These are phyloP conservation scores for Periophthalmodon schlosseri DNA, from an alignment of 2,113 vertebrate genomes.

Conservation along the genomic window DNA sequence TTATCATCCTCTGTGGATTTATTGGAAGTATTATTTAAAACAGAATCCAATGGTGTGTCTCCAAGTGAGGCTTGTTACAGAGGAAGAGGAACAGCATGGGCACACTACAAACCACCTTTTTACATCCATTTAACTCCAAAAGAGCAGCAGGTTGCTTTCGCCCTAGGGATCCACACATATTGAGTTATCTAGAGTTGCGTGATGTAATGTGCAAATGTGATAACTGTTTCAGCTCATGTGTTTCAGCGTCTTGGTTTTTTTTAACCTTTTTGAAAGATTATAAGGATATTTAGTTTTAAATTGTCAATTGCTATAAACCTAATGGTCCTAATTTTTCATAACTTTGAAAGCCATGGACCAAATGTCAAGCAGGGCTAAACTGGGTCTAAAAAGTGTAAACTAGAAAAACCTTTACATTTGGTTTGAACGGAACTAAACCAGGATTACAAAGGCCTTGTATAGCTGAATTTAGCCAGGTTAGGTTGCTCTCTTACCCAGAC, in stretches of 20 bases:
- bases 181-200: slow-evolving; percentile 11
- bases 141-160: slow-evolving; percentile 19
- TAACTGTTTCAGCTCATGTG: background rate
- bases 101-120: slow-evolving; percentile 28
- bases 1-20: slow-evolving; percentile 1
- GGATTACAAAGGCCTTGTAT: background rate
- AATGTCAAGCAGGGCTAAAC: background rate
- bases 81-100: slow-evolving; percentile 23
- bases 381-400: background rate
- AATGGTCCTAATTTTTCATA: too few species aligned
- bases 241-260: too few species aligned
- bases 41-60: slow-evolving; percentile 12
- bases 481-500: too few species aligned
- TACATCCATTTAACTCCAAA: slow-evolving; percentile 43
- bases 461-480: too few species aligned
- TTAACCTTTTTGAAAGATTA: too few species aligned
- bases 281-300: too few species aligned
- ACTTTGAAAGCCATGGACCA: too few species aligned
- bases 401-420: background rate
- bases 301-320: too few species aligned
- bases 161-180: slow-evolving; percentile 21
- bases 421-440: background rate
- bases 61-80: slow-evolving; percentile 27
- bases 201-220: background rate
- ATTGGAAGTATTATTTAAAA: slow-evolving; percentile 20